phyloP scores from a whole-genome alignment of 23 tunicate genomes.

The Halocynthia aurantium region DNA sequence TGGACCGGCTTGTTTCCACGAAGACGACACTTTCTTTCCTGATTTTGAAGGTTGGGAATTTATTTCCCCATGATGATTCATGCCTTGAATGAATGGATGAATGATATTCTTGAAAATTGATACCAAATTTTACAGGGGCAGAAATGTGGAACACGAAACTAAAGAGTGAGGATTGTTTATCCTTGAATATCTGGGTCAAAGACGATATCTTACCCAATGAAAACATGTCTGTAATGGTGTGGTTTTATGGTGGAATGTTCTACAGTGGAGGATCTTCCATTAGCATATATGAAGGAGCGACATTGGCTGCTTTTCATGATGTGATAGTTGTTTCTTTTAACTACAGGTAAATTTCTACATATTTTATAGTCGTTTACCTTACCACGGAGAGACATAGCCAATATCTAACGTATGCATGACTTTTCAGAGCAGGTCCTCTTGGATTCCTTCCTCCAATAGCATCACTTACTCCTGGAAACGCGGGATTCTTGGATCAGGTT shows the following conservation, averaged over 20 bases:
- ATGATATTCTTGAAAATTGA: too few relatives aligned
- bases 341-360: constrained; percentile 33
- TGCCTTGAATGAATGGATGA: too few relatives aligned
- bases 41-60: constrained; percentile 34
- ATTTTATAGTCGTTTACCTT: not conserved
- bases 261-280: constrained; percentile 53
- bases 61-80: too few relatives aligned
- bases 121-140: constrained; percentile 21
- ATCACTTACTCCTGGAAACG: constrained; percentile 42
- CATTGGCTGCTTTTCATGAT: constrained; percentile 50
- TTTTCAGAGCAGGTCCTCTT: constrained; percentile 46
- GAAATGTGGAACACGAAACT: constrained; percentile 64
- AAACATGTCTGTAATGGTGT: constrained; percentile 67
- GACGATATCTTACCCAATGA: not conserved
- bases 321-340: constrained; percentile 69
- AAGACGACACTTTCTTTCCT: constrained; percentile 40
- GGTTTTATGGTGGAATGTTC: constrained; percentile 81
- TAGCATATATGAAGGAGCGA: constrained; percentile 53
- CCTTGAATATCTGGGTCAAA: constrained; percentile 51
- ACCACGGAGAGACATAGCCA: not conserved
- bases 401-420: not conserved
- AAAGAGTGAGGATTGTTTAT: constrained; percentile 47
- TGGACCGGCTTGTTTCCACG: constrained; percentile 42
- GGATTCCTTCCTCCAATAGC: constrained; percentile 66
- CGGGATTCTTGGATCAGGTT: constrained; percentile 62